Conservation (phyloP, 35 echinoderm and acorn worm species). For the Eucidaris tribuloides region DNA sequence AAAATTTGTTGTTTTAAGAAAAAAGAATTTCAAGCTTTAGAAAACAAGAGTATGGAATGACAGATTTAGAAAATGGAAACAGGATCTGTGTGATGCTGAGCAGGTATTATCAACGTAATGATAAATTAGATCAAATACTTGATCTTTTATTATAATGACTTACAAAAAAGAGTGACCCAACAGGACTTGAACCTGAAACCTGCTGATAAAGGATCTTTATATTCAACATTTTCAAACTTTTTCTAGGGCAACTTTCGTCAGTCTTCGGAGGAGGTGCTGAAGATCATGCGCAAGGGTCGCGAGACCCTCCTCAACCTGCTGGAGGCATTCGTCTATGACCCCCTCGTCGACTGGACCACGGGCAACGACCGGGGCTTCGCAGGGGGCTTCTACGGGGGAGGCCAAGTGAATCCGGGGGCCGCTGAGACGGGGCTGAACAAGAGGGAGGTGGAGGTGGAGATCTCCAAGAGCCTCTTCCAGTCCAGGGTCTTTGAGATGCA, state of each 20-base stretch:
- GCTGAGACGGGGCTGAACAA: conserved; percentile 77
- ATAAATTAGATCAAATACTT: no score
- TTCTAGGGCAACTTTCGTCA: conserved; percentile 85
- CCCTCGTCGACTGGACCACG: conserved; percentile 99
- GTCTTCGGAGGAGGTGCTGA: conserved; percentile 90
- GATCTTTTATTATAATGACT: no score
- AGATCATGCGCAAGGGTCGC: conserved; percentile 92
- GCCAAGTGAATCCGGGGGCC: conserved; percentile 88
- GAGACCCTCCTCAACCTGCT: conserved; percentile 92
- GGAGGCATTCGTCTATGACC: conserved; percentile 98
- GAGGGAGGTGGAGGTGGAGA: conserved; percentile 92
- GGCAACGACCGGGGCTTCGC: conserved; percentile 96
- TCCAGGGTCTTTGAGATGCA: conserved; percentile 95
- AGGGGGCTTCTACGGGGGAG: conserved; percentile 88
- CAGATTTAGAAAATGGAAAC: no score
- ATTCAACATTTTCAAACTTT: background rate
- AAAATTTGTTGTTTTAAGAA: no score
- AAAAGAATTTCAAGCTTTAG: no score
- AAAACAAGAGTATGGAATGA: no score
- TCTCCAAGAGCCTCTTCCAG: conserved; percentile 85
- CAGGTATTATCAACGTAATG: no score
- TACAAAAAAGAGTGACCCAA: no score
- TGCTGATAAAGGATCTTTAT: background rate
- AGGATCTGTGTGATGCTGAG: no score
- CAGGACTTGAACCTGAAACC: no score